Evolutionary conservation across 2,888 invertebrate genomes (phyloP).

Genomic region (Pristionchus exspectatus): DNA sequence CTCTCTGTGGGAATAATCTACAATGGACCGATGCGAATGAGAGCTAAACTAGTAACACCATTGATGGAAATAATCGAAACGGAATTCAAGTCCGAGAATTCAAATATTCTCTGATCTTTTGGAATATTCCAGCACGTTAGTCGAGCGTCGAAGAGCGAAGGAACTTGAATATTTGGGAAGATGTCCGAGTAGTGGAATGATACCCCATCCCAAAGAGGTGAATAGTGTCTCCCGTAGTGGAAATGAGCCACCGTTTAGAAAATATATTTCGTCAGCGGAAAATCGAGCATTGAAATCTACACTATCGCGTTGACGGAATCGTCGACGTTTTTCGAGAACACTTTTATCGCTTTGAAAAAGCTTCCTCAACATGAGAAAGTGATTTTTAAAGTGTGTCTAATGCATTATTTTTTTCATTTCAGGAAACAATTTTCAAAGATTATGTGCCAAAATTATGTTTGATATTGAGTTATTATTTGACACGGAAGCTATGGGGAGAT

Average conservation of each 20-base stretch:
- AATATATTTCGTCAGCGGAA: background rate
- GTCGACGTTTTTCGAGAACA: background rate
- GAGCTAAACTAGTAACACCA: background rate
- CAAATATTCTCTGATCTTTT: background rate
- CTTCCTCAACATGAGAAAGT: background rate
- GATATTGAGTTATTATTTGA: background rate
- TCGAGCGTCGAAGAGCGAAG: background rate
- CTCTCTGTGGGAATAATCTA: conserved; percentile 2
- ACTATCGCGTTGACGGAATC: background rate
- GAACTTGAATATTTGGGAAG: background rate
- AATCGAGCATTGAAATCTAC: background rate
- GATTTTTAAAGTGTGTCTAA: background rate
- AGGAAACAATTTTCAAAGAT: conserved; percentile 25
- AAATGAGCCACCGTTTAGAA: background rate
- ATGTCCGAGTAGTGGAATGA: background rate
- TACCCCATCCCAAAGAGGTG: conserved; percentile 14
- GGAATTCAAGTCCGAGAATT: background rate
- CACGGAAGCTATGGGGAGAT: background rate
- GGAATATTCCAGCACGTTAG: background rate
- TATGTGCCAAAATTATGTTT: background rate
- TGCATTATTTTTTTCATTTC: background rate
- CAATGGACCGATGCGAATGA: conserved; percentile 10
- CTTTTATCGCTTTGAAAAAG: background rate
- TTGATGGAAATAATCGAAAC: background rate
- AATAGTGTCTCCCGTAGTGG: background rate